Percentiles rank a stretch among this genome's conserved stretches.
phyloP scores from a whole-genome alignment of 2,797 vertebrate genomes.

The Remorina albescens region DNA sequence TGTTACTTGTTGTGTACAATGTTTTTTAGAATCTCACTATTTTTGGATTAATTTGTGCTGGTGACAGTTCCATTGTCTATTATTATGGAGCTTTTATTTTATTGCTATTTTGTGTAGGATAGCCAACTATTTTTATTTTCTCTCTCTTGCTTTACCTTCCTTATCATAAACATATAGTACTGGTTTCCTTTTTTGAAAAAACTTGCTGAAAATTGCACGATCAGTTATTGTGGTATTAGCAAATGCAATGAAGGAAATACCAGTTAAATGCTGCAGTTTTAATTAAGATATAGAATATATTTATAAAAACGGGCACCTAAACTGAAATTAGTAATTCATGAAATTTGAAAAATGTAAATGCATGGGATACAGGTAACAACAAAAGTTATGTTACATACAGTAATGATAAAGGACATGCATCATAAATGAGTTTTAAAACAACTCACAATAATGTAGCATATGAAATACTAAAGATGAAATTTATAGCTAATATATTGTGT shows the following conservation, averaged over 20 bases:
- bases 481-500: constrained; percentile 98
- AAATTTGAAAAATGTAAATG: constrained; percentile 87
- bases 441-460: constrained; percentile 87
- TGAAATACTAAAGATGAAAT: constrained; percentile 91
- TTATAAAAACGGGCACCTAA: constrained; percentile 83
- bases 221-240: constrained; percentile 88
- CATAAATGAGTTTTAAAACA: constrained; percentile 84
- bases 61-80: constrained; percentile 93
- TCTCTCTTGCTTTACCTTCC: constrained; percentile 79
- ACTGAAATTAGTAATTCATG: constrained; percentile 78
- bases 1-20: constrained; percentile 90
- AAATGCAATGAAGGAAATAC: constrained; percentile 88
- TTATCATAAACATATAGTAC: constrained; percentile 86
- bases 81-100: constrained; percentile 85
- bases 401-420: constrained; percentile 87
- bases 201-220: constrained; percentile 94
- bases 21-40: constrained; percentile 90
- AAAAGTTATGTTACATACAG: constrained; percentile 79
- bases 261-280: constrained; percentile 98
- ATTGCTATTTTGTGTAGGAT: constrained; percentile 84
- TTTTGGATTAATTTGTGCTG: constrained; percentile 95
- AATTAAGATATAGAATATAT: constrained; percentile 90
- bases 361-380: constrained; percentile 90
- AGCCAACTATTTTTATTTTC: constrained; percentile 79
- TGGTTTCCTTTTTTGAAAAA: constrained; percentile 90